Evolutionary conservation across 2,797 vertebrate genomes (phyloP).

Genomic region (Hydrocynus forskahlii): DNA sequence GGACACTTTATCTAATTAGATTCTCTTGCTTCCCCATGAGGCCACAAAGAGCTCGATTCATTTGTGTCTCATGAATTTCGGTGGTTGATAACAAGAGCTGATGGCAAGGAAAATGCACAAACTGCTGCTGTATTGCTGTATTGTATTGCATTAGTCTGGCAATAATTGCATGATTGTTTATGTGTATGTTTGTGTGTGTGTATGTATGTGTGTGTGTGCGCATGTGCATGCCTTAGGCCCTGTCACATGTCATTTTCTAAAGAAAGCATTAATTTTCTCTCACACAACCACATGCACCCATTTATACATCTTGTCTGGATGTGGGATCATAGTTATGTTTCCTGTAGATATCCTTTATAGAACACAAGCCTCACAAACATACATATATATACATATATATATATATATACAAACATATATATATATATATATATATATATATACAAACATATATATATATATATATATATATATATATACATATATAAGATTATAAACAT

Average conservation of each 20-base stretch:
- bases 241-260: not conserved
- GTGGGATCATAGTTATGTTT: not conserved
- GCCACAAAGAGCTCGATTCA: constrained; percentile 37
- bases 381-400: too few relatives aligned
- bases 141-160: not conserved
- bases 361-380: not conserved
- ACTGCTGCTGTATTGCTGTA: not conserved
- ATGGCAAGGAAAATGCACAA: not conserved
- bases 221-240: not conserved
- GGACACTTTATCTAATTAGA: constrained; percentile 41
- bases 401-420: too few relatives aligned
- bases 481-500: too few relatives aligned
- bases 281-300: not conserved
- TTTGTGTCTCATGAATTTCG: constrained; percentile 8
- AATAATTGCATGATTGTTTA: not conserved
- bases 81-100: not conserved
- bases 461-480: too few relatives aligned
- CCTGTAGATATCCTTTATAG: not conserved
- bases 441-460: too few relatives aligned
- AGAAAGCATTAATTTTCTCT: not conserved
- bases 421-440: too few relatives aligned
- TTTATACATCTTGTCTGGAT: not conserved
- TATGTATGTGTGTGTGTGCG: not conserved
- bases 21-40: constrained; percentile 25
- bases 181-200: not conserved